Base-by-base conservation (phyloP, 2,797 vertebrate genomes). In the Danio aesculapii region DNA sequence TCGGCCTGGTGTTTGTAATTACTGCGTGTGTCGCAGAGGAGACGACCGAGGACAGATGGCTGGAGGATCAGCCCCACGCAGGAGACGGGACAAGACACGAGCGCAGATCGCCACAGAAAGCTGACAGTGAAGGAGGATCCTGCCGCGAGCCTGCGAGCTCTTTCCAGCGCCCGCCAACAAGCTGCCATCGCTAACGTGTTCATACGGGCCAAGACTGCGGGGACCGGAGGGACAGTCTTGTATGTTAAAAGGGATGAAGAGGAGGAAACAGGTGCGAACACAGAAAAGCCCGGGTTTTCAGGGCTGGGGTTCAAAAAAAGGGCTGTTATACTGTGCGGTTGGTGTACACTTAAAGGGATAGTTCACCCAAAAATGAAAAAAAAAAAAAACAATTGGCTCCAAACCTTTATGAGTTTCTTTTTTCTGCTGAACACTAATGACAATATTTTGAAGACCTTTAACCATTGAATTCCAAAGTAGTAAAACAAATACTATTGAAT, bases 31-130 rank as follows among this genome's bases (percentile, higher is more conserved):
- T 91, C 89, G 83, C 87, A 88, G 87, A 80, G 83, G 87, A 84
- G 84, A 90, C 77, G 85, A 87, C 84, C 83, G 85, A 82, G 84
- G 90, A 91, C 92, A 94, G 93, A 94, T 94, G 93, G 92, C 89
- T 85, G 39, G 85, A 83, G 88, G 88, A 91, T 92, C 90, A 87
- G 88, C 85, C 80, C 76, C 71, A 90, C 87, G 83, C 82, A 87
- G 85, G 87, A 89, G 82, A 87, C 82, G 85, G 86, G 91, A 91
- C 92, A 88, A 89, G 84, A 84, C 88, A 84, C 82, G 30, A 87
- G 87, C 81, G 86, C 91, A 88, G 89, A 90, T 87, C 91, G 82
- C 90, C 73, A 85, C 83, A 86, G 87, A 90, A 87, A 90, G 90
- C 87, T 86, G 85, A 92, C 92, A 93, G 91, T 90, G 91, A 89